Conservation (phyloP, 30 jellyfish, hydroid and myxozoan species). For the Phacellophora camtschatica region DNA sequence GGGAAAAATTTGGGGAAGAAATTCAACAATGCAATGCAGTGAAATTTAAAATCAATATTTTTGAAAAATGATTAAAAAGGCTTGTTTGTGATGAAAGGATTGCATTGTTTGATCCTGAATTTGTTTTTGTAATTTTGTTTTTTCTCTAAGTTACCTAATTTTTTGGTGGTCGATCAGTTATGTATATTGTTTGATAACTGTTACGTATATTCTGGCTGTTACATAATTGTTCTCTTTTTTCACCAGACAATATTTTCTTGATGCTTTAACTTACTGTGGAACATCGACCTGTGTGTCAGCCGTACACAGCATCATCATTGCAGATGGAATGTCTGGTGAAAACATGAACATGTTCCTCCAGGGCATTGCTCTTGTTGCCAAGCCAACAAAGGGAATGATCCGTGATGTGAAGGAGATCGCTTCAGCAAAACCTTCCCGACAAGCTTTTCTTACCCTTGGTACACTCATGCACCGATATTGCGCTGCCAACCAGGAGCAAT, state of each 20-base stretch:
- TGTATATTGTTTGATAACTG: too few relatives aligned
- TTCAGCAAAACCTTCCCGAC: conserved; percentile 81
- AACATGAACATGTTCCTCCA: conserved; percentile 96
- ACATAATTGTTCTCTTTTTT: not conserved
- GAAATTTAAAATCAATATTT: too few relatives aligned
- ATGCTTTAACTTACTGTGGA: conserved; percentile 98
- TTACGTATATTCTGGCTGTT: too few relatives aligned
- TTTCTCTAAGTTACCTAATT: too few relatives aligned
- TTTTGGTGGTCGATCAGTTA: too few relatives aligned
- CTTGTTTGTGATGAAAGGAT: too few relatives aligned
- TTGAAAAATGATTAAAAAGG: too few relatives aligned
- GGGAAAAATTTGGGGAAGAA: too few relatives aligned
- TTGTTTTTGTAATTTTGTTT: too few relatives aligned
- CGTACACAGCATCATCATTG: conserved; percentile 87
- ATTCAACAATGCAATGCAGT: too few relatives aligned
- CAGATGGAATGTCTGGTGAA: conserved; percentile 83
- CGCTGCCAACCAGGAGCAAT: conserved; percentile 80
- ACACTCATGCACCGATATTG: conserved; percentile 90
- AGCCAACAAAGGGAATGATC: conserved; percentile 92
- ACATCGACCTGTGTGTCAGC: conserved; percentile 94
- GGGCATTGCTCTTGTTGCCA: conserved; percentile 88
- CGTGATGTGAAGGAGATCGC: conserved; percentile 84
- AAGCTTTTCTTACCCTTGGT: conserved; percentile 94
- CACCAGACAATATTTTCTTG: conserved; percentile 94
- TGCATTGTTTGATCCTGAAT: too few relatives aligned